Base-by-base conservation (phyloP, 2,113 vertebrate genomes). In the Acanthisitta chloris region DNA sequence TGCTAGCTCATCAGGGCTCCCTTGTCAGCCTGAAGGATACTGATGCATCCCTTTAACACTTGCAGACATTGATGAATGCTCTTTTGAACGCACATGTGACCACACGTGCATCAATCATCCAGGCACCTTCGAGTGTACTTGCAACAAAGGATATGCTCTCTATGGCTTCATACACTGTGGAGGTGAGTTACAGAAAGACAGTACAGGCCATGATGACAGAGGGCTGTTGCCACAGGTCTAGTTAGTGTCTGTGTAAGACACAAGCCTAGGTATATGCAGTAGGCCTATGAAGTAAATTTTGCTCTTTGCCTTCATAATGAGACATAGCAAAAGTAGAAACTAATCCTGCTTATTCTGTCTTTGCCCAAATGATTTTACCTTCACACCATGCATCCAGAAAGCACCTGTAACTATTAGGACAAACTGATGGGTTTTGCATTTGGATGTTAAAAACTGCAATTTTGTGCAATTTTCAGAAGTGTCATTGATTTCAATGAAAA, bases 31-130 rank as follows among this genome's bases (percentile, higher is more conserved):
- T 15, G 65, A 38, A 42, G 45, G 92, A 59, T 81, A 14, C 86
- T 97, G 74, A 94, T n/a, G 26, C 72, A 10, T 96, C 73, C 74
- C 69, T 97, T 97, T 97, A 57, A 71, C 89, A 96, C 98, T 98
- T 98, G 93, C 98, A 99, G 99, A 99, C 98, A 97, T 99, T 87
- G 99, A 99, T 33, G 99, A 99, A 94, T 99, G 99, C 97, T 99
- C 98, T 90, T 99, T 99, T 89, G 99, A 99, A 95, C 98, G 99
- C 95, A 99, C 98, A 18, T 99, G 99, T 67, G 99, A 99, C 97
- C 99, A 99, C 98, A 99, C 97, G 34, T 99, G 99, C 97, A 98
- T 99, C 97, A 99, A 99, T 98, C 98, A 98, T 86, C 98, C 98
- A 3, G 99, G 99, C 96, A 98, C 98, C 88, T 99, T 99, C 96